Percentiles rank a stretch among this genome's conserved stretches.
These are phyloP conservation scores for Willowsia nigromaculata DNA, from an alignment of 2,888 invertebrate species.

Conservation along the genomic window DNA sequence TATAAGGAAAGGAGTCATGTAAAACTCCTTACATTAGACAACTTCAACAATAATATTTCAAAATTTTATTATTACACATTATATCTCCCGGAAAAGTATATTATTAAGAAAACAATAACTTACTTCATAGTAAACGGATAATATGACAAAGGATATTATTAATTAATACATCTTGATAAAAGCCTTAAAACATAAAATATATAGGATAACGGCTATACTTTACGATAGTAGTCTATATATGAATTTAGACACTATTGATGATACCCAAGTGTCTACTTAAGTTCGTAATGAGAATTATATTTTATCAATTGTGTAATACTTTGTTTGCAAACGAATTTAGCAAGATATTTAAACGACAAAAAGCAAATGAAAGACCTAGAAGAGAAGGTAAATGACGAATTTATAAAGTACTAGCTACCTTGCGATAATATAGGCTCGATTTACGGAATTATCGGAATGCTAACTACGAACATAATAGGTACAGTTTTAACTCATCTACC, in stretches of 20 bases:
- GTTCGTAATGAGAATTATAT: background rate
- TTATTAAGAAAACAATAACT: background rate
- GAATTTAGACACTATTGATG: too few relatives aligned
- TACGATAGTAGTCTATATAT: background rate
- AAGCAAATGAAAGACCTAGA: constrained; percentile 11
- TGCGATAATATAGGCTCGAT: too few relatives aligned
- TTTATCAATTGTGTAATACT: background rate
- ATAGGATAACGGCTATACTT: background rate
- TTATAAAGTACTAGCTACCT: background rate
- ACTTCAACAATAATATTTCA: background rate
- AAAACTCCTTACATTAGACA: background rate
- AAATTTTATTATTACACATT: background rate
- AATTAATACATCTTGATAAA: background rate
- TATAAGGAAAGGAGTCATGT: background rate
- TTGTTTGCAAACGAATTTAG: background rate
- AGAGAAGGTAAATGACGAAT: background rate
- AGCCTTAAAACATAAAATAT: background rate
- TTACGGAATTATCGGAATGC: too few relatives aligned
- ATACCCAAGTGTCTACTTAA: background rate
- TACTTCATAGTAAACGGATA: background rate
- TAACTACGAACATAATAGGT: too few relatives aligned
- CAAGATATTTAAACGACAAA: background rate
- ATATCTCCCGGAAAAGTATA: background rate
- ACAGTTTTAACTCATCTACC: too few relatives aligned
- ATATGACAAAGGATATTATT: too few relatives aligned